A percentile compares a stretch with the other conserved stretches of the same genome.
Conservation (phyloP, 2,888 invertebrate genomes). For the Meganola albula region DNA sequence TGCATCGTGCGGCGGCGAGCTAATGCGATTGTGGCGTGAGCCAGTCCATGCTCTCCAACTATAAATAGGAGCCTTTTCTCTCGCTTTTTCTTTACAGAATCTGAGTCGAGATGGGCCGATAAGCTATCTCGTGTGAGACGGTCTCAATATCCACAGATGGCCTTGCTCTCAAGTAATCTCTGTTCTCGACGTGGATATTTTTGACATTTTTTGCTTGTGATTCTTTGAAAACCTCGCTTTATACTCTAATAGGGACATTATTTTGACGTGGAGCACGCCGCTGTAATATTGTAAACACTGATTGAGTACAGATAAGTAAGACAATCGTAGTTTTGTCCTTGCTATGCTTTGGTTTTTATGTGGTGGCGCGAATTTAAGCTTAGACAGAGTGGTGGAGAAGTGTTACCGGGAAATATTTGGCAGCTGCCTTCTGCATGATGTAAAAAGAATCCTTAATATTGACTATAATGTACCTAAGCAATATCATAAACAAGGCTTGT, state of each 20-base stretch:
- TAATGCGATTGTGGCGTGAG: slow-evolving; percentile 72
- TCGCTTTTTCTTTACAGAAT: slow-evolving; percentile 74
- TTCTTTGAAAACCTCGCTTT: slow-evolving; percentile 71
- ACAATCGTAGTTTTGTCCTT: slow-evolving; percentile 57
- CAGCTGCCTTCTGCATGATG: slow-evolving; percentile 33
- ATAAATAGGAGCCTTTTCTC: slow-evolving; percentile 75
- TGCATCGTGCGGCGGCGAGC: slow-evolving; percentile 52
- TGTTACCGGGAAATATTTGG: slow-evolving; percentile 27
- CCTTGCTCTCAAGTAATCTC: slow-evolving; percentile 70
- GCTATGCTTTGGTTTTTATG: slow-evolving; percentile 46
- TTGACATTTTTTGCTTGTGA: slow-evolving; percentile 68
- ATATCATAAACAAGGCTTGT: too few relatives aligned
- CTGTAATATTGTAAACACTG: slow-evolving; percentile 72
- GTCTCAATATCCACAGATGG: slow-evolving; percentile 78
- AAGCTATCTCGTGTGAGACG: slow-evolving; percentile 73
- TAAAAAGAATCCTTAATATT: too few relatives aligned
- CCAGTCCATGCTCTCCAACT: slow-evolving; percentile 64
- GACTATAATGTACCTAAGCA: too few relatives aligned
- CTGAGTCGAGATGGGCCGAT: slow-evolving; percentile 70
- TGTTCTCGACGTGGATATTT: slow-evolving; percentile 57
- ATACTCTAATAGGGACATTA: slow-evolving; percentile 76
- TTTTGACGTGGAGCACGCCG: slow-evolving; percentile 72
- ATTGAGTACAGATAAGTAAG: slow-evolving; percentile 72
- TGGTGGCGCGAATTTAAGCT: slow-evolving; percentile 37
- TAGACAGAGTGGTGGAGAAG: slow-evolving; percentile 23